Percentiles rank a stretch among this genome's conserved stretches.
Evolutionary conservation across 2,797 vertebrate species (phyloP).

Genomic region (Picus viridis): DNA sequence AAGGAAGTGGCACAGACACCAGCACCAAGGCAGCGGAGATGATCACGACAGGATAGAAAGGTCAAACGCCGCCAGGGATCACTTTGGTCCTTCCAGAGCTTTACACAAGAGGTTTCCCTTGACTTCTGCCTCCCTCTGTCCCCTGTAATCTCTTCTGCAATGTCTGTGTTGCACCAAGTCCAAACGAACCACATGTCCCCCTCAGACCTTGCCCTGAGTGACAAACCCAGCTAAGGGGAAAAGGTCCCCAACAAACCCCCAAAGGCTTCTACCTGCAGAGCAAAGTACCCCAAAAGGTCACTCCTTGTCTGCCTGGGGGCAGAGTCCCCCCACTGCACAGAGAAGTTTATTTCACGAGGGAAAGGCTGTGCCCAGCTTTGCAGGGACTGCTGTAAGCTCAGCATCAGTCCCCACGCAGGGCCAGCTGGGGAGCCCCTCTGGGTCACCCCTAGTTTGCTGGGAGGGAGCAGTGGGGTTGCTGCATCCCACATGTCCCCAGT

Average conservation of each 20-base stretch:
- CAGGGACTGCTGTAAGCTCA: neutral
- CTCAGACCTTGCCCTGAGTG: neutral
- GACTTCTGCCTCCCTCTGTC: neutral
- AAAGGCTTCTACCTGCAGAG: neutral
- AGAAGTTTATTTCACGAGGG: neutral
- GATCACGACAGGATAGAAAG: neutral
- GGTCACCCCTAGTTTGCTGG: neutral
- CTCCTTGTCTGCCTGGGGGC: neutral
- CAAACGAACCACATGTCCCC: neutral
- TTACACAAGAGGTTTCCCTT: neutral
- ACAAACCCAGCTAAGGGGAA: neutral
- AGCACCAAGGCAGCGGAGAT: neutral
- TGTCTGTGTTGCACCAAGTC: neutral
- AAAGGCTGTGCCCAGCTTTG: neutral
- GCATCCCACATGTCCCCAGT: too few species aligned
- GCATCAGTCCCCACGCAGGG: accelerated
- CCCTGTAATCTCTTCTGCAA: neutral
- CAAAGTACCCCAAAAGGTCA: neutral
- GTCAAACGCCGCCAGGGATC: neutral
- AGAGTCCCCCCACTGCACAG: neutral
- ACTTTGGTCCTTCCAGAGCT: neutral
- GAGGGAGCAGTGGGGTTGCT: neutral
- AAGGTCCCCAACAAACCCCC: too few species aligned
- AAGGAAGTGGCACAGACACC: neutral
- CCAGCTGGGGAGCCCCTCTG: neutral